Evolutionary conservation across 1,140 invertebrate species (phyloP), one percentile per base, ranked within the genome.

Genomic region (Solen grandis): DNA sequence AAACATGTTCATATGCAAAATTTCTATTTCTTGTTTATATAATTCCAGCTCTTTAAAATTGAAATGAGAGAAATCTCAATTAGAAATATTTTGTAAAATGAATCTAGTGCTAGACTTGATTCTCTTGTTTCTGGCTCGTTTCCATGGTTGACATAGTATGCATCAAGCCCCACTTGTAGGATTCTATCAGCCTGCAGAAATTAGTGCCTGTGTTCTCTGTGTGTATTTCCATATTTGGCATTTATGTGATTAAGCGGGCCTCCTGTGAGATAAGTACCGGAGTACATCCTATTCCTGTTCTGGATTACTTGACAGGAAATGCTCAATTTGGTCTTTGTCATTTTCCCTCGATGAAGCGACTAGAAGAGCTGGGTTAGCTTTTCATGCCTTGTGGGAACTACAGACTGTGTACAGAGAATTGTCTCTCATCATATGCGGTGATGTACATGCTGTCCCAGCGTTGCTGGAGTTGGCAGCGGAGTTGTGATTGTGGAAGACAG

Each of bases 201-300:
- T n/a, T n/a, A n/a, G n/a, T n/a, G n/a, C n/a, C n/a, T n/a, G n/a
- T n/a, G n/a, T n/a, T n/a, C n/a, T n/a, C n/a, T n/a, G n/a, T n/a
- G n/a, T n/a, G n/a, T n/a, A n/a, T n/a, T n/a, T n/a, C 68, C 68
- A 70, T 70, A 70, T 70, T 35, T 70, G 68, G 68, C 57, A 70
- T 70, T 70, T 70, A 70, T 54, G 38, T 50, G 68, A 52, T 70
- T 70, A 55, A 52, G 68, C n/a, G n/a, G 31, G 55, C 41, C 33
- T 70, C 68, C 55, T 55, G 68, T 70, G 27, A n/a, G n/a, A n/a
- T n/a, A n/a, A n/a, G n/a, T n/a, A 25, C 35, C 50, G 29, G 19
- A 70, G 68, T 50, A 70, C 57, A 54, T 70, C 68, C 68, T 70
- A 70, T 70, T 70, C 68, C 68, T 70, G 50, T 31, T 13, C 52